A percentile compares a stretch with the other conserved stretches of the same genome.
Conservation (phyloP, 92 coral and sea anemone species). For the Actinernus sp. region DNA sequence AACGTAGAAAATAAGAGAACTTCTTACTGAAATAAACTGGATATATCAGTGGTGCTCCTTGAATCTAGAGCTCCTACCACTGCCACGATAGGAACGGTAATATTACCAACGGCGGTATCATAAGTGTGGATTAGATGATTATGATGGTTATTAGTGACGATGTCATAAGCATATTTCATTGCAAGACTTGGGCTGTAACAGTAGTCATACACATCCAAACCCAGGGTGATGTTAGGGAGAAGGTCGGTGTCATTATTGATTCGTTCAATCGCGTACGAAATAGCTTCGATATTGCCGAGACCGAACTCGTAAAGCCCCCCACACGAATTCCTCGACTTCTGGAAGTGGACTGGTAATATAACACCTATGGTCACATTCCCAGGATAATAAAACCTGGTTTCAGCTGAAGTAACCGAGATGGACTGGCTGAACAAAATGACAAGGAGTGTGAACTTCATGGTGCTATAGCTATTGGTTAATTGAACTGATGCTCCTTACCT, state of each 20-base stretch:
- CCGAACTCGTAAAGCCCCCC: slow-evolving; percentile 73
- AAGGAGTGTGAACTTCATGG: too few relatives aligned
- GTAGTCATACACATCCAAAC: slow-evolving; percentile 74
- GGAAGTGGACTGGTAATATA: slow-evolving; percentile 68
- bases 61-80: slow-evolving; percentile 77
- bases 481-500: too few relatives aligned
- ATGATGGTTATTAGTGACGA: slow-evolving; percentile 55
- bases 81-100: slow-evolving; percentile 52
- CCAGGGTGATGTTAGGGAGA: slow-evolving; percentile 61
- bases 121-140: slow-evolving; percentile 19
- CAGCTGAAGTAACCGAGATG: too few relatives aligned
- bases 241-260: slow-evolving; percentile 60
- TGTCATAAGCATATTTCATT: slow-evolving; percentile 55
- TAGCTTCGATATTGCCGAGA: slow-evolving; percentile 78
- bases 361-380: slow-evolving; percentile 78
- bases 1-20: too few relatives aligned
- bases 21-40: slow-evolving; percentile 60
- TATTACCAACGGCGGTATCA: not conserved
- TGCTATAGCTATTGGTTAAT: too few relatives aligned
- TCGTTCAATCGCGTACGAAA: slow-evolving; percentile 58
- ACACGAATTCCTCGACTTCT: slow-evolving; percentile 47
- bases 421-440: too few relatives aligned
- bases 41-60: slow-evolving; percentile 49
- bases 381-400: slow-evolving; percentile 41
- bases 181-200: slow-evolving; percentile 71